These are phyloP conservation scores for Tetramorium simillimum DNA, from an alignment of 1,140 invertebrate species.

Conservation along the genomic window DNA sequence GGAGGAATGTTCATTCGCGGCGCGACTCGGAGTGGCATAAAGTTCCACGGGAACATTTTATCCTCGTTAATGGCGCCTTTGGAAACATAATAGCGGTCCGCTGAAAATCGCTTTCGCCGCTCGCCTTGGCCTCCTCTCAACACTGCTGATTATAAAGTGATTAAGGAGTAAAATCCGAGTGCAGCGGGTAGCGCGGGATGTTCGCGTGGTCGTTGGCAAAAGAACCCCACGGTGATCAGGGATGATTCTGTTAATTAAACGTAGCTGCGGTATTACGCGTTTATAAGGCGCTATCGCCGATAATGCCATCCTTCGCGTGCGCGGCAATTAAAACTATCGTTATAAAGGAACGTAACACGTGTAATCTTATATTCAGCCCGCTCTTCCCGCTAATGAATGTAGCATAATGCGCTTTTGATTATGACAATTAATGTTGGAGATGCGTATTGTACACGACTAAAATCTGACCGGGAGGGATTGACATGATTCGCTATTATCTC, in stretches of 20 bases:
- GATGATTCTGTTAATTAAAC: constrained; percentile 55
- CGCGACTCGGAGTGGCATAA: constrained; percentile 15
- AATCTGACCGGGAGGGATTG: constrained; percentile 19
- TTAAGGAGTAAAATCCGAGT: constrained; percentile 45
- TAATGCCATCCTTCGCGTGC: neutral
- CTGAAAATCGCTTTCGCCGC: constrained; percentile 41
- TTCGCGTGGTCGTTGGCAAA: neutral
- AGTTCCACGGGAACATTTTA: constrained; percentile 48
- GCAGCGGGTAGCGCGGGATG: neutral
- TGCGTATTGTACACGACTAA: neutral
- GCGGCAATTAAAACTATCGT: constrained; percentile 38
- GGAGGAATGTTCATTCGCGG: neutral
- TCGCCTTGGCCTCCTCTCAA: constrained; percentile 37
- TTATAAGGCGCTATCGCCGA: neutral
- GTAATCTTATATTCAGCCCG: constrained; percentile 28
- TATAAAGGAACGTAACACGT: constrained; percentile 11
- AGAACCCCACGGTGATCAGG: constrained; percentile 20
- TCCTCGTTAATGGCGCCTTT: constrained; percentile 55
- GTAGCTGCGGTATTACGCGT: neutral
- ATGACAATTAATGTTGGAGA: neutral
- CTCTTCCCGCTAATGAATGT: constrained; percentile 21
- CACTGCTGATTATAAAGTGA: constrained; percentile 56
- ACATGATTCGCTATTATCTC: neutral
- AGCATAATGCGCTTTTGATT: constrained; percentile 20
- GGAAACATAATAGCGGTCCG: constrained; percentile 53